Conservation (phyloP, 1,140 invertebrate genomes). For the Conopomorpha cramerella region DNA sequence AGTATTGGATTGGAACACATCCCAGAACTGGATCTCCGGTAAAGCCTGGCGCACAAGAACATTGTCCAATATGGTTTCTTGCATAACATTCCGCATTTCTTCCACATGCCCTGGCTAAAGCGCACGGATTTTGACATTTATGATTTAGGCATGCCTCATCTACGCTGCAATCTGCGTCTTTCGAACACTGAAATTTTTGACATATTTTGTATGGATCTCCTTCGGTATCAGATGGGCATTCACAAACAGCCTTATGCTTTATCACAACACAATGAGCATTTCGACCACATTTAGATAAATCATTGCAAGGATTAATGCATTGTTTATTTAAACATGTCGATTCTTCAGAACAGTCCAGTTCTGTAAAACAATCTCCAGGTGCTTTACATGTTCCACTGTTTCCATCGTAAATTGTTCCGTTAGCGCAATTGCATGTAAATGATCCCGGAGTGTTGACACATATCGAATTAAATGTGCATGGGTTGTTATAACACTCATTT, state of each 20-base stretch:
- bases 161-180: constrained; percentile 74
- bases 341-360: constrained; percentile 77
- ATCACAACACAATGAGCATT: constrained; percentile 74
- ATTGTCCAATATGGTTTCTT: constrained; percentile 76
- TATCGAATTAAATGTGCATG: constrained; percentile 77
- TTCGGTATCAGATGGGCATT: constrained; percentile 74
- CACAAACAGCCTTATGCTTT: constrained; percentile 73
- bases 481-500: constrained; percentile 76
- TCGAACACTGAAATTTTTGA: constrained; percentile 74
- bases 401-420: constrained; percentile 81
- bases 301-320: constrained; percentile 81
- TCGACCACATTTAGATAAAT: constrained; percentile 67
- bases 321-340: constrained; percentile 77
- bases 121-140: constrained; percentile 81
- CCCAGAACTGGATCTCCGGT: constrained; percentile 85
- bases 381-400: constrained; percentile 67
- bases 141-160: constrained; percentile 77
- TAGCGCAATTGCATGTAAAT: constrained; percentile 74
- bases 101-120: constrained; percentile 79
- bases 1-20: constrained; percentile 79
- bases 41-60: constrained; percentile 78
- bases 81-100: constrained; percentile 74
- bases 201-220: constrained; percentile 77
- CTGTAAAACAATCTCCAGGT: constrained; percentile 79
- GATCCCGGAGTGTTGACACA: constrained; percentile 80